phyloP scores from a whole-genome alignment of 1,140 invertebrate genomes.

The Heliconius melpomene region DNA sequence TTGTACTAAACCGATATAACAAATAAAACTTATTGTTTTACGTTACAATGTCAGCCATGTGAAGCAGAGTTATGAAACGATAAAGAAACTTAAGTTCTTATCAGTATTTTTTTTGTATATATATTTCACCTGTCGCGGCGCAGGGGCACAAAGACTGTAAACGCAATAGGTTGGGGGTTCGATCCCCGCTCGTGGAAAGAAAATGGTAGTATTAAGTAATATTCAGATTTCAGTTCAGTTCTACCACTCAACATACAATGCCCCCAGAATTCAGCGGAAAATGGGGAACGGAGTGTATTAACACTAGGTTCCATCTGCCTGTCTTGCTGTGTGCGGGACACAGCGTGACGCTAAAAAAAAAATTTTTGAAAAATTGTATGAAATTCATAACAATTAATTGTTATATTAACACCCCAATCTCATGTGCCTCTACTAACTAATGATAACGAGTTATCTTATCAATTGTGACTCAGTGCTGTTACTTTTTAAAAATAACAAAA shows the following conservation, averaged over 20 bases:
- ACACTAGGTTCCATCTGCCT: no score
- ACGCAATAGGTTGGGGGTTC: no score
- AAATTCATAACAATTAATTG: neutral
- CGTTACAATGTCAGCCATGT: neutral
- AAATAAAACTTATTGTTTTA: neutral
- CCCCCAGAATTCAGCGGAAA: no score
- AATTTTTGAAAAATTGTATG: neutral
- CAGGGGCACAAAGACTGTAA: no score
- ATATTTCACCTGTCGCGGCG: no score
- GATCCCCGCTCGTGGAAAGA: no score
- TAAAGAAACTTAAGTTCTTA: neutral
- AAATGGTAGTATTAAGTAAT: no score
- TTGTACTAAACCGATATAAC: neutral
- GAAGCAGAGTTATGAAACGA: neutral
- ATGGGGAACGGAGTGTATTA: no score
- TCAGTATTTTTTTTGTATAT: no score
- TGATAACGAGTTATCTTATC: conserved; percentile 11
- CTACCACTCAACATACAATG: no score
- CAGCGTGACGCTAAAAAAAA: neutral
- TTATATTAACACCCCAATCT: conserved; percentile 6
- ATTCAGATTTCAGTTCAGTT: no score
- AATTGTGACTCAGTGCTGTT: neutral
- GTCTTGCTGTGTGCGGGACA: neutral
- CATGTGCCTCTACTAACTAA: neutral
- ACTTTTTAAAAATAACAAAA: neutral